A percentile compares a stretch with the other conserved stretches of the same genome.
phyloP scores from a whole-genome alignment of 1,140 invertebrate species.

The Macrobrachium rosenbergii region DNA sequence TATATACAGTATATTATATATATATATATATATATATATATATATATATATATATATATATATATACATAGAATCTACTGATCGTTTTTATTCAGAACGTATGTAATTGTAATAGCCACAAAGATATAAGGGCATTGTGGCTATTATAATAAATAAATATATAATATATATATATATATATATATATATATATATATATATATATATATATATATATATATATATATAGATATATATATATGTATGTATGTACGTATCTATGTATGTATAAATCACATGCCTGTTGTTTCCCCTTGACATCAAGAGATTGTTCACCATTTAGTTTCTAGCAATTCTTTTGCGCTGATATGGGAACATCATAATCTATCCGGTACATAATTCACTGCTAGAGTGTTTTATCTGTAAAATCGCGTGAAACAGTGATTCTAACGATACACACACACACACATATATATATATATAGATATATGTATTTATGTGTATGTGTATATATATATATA shows the following conservation, averaged over 20 bases:
- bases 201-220: conserved; percentile 1
- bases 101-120: no score
- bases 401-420: no score
- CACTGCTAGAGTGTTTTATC: no score
- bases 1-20: no score
- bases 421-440: not conserved
- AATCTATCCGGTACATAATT: no score
- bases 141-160: no score
- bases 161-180: conserved; percentile 31
- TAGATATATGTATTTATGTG: conserved; percentile 10
- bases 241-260: not conserved
- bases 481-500: conserved; percentile 18
- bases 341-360: no score
- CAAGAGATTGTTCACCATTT: not conserved
- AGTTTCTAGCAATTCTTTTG: not conserved
- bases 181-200: conserved; percentile 34
- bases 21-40: conserved; percentile 10
- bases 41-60: conserved; percentile 13
- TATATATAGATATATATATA: conserved; percentile 23
- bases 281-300: not conserved
- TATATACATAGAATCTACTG: conserved; percentile 18
- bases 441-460: not conserved
- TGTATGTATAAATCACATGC: not conserved
- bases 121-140: no score
- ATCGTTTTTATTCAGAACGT: no score